phyloP scores from a whole-genome alignment of 2,113 vertebrate species.

The Climacteris rufus region DNA sequence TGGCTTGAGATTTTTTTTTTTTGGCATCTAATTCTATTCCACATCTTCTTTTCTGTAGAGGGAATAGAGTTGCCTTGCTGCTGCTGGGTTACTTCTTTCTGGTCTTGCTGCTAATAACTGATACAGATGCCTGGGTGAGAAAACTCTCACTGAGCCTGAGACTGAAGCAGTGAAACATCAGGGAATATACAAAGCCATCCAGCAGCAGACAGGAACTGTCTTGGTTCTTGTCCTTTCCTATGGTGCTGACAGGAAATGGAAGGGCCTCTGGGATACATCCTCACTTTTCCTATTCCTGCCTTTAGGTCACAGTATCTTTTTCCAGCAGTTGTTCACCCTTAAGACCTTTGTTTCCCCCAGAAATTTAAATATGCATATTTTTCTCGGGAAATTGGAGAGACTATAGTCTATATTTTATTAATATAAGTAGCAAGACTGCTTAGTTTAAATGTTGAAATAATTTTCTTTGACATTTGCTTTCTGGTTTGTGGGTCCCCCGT shows the following conservation, averaged over 20 bases:
- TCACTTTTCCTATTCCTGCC: neutral
- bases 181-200: neutral
- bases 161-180: neutral
- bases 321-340: neutral
- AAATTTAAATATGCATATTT: neutral
- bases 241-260: neutral
- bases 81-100: neutral
- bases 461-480: neutral
- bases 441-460: neutral
- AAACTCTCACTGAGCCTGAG: neutral
- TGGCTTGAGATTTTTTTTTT: neutral
- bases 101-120: neutral
- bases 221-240: neutral
- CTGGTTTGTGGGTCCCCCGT: neutral
- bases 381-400: neutral
- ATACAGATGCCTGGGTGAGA: neutral
- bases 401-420: neutral
- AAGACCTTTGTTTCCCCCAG: neutral
- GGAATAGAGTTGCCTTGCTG: neutral
- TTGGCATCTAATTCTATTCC: neutral
- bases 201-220: neutral
- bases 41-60: neutral
- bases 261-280: neutral
- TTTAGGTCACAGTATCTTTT: neutral
- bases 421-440: neutral